A percentile compares a stretch with the other conserved stretches of the same genome.
Conservation (phyloP, 2,797 vertebrate genomes). For the Tinamus major region DNA sequence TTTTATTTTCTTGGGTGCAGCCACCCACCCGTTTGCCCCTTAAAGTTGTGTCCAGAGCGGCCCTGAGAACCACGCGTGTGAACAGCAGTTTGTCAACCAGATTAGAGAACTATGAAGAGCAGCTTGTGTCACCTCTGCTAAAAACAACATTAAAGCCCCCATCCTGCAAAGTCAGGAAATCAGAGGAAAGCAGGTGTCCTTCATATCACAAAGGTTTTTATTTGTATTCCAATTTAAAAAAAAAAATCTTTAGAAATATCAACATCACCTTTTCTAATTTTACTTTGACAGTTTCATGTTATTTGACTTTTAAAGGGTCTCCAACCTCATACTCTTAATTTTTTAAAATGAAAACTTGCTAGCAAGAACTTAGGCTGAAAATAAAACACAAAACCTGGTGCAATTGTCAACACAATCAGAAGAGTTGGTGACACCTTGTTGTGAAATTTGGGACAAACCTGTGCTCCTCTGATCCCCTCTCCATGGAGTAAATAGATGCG, state of each 20-base stretch:
- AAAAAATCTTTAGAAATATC: neutral
- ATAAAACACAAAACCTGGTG: neutral
- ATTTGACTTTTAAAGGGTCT: neutral
- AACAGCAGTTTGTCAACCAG: slow-evolving; percentile 35
- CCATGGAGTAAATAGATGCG: slow-evolving; percentile 36
- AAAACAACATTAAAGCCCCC: neutral
- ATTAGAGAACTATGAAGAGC: slow-evolving; percentile 3
- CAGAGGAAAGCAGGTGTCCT: neutral
- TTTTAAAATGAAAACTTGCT: neutral
- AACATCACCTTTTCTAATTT: slow-evolving; percentile 1
- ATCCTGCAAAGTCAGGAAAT: neutral
- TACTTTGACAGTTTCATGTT: neutral
- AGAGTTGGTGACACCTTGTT: neutral
- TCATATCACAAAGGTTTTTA: neutral
- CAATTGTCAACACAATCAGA: neutral
- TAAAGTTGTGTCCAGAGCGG: neutral
- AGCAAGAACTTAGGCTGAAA: neutral
- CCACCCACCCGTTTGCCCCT: neutral
- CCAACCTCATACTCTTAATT: neutral
- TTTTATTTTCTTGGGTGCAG: neutral
- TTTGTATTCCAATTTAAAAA: neutral
- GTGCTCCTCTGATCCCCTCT: slow-evolving; percentile 43
- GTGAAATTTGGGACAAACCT: neutral
- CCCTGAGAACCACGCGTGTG: neutral
- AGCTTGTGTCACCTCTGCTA: neutral